Percentiles rank a stretch among this genome's conserved stretches.
Conservation (phyloP, 1,140 invertebrate species). For the Drosophila elegans region DNA sequence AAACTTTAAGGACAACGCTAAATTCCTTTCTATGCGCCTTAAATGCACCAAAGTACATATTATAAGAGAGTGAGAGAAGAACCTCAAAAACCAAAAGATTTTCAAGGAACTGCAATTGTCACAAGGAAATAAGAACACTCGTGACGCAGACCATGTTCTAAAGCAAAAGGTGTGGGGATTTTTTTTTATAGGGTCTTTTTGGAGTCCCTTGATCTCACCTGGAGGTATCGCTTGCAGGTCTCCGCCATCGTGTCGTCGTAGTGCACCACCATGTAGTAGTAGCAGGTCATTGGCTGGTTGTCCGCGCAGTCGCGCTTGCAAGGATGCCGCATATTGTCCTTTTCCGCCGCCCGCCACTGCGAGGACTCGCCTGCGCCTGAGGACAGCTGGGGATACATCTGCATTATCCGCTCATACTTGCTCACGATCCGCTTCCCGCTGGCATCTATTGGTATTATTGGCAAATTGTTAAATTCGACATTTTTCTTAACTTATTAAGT, state of each 20-base stretch:
- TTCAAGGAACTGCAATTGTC: too few species aligned
- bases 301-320: conserved; percentile 69
- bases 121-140: too few species aligned
- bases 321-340: conserved; percentile 62
- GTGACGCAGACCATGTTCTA: too few species aligned
- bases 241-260: conserved; percentile 77
- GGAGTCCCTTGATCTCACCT: conserved; percentile 4
- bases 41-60: too few species aligned
- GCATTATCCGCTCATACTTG: conserved; percentile 68
- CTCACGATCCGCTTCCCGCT: conserved; percentile 67
- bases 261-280: conserved; percentile 81
- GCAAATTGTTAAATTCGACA: background rate
- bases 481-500: too few species aligned
- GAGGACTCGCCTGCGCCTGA: conserved; percentile 49
- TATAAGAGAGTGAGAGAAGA: too few species aligned
- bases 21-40: too few species aligned
- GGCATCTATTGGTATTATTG: conserved; percentile 43
- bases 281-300: conserved; percentile 76
- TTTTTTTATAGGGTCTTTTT: background rate
- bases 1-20: too few species aligned
- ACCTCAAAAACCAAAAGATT: too few species aligned
- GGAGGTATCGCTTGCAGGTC: conserved; percentile 69
- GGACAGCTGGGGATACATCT: conserved; percentile 68
- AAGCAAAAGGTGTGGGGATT: too few species aligned
- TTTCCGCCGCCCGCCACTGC: conserved; percentile 67